Evolutionary conservation across 2,797 vertebrate genomes (phyloP).

Genomic region (Hemibagrus guttatus): DNA sequence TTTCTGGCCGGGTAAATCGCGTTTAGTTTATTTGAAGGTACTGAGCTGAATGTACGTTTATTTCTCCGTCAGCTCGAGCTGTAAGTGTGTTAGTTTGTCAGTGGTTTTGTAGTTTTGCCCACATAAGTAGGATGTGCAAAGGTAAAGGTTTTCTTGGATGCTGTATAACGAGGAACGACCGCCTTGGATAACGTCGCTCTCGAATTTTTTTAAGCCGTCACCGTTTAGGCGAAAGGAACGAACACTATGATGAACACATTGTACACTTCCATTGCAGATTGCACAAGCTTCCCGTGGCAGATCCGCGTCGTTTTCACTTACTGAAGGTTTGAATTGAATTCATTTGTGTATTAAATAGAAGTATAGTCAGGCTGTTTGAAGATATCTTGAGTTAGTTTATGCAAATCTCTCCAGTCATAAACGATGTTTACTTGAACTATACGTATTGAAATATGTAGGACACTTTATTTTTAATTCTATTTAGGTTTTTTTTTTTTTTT

Average conservation of each 20-base stretch:
- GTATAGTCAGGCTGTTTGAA: conserved; percentile 44
- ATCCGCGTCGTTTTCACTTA: conserved; percentile 26
- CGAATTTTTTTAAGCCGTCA: conserved; percentile 41
- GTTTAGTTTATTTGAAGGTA: conserved; percentile 63
- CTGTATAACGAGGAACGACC: conserved; percentile 52
- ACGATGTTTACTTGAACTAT: conserved; percentile 60
- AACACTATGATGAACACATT: conserved; percentile 48
- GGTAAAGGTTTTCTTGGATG: conserved; percentile 54
- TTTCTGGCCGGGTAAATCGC: conserved; percentile 57
- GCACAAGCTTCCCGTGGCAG: conserved; percentile 31
- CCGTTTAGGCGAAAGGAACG: conserved; percentile 44
- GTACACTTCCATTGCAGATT: conserved; percentile 43
- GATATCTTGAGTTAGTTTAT: conserved; percentile 39
- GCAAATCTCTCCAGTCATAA: conserved; percentile 44
- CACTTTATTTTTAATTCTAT: conserved; percentile 54
- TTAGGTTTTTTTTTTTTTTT: background rate
- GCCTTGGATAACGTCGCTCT: conserved; percentile 53
- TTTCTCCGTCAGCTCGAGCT: conserved; percentile 46
- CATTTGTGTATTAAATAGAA: conserved; percentile 22
- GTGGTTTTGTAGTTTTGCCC: conserved; percentile 60
- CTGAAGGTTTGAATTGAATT: conserved; percentile 42
- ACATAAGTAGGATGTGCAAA: conserved; percentile 57
- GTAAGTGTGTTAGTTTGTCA: conserved; percentile 59
- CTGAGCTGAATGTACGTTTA: conserved; percentile 56
- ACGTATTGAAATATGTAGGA: conserved; percentile 46